Base-by-base conservation (phyloP, 1,140 invertebrate genomes). In the Ostrea edulis region DNA sequence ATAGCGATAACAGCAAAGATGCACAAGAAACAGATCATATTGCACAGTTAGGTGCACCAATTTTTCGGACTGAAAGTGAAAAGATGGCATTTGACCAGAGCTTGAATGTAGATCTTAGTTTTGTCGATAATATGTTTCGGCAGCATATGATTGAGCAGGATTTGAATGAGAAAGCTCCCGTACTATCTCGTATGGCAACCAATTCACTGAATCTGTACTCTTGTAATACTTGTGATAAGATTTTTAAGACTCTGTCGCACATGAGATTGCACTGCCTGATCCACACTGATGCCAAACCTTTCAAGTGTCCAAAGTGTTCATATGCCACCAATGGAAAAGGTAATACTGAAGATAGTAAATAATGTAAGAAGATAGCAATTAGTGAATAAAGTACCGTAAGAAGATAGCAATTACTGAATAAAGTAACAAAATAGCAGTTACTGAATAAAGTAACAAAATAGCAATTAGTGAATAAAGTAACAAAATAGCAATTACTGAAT, bases 271-370 rank as follows among this genome's bases (percentile, higher is more conserved):
- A 95, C 88, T 94, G 94, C 87, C 88, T 95, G 8, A 94, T 91
- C 58, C 95, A 95, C 89, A 95, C 95, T 25, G 92, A 95, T 85
- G 84, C 94, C 1, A 94, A 94, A 58, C 95, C 94, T 12, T 95
- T 95, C 90, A 93, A 93, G 29, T 95, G 95, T 90, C 90, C 91
- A n/a, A 93, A 95, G 86, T 95, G 95, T 90, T 55, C 90, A 9
- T 95, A 93, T 91, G 44, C 90, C 12, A 93, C 93, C 25, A 95
- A 95, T 87, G 92, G 93, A 20, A 95, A 95, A 92, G 95, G 94
- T 94, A 86, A 90, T 62, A 62, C 55, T 20, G 17, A n/a, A n/a
- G n/a, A n/a, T 20, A 20, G n/a, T n/a, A 20, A 58, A 58, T 55
- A 58, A 44, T 2, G 5, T 44, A 44, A 44, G 2, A 44, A 44